Evolutionary conservation across 2,888 invertebrate species (phyloP).

Genomic region (Petrolisthes manimaculis): DNA sequence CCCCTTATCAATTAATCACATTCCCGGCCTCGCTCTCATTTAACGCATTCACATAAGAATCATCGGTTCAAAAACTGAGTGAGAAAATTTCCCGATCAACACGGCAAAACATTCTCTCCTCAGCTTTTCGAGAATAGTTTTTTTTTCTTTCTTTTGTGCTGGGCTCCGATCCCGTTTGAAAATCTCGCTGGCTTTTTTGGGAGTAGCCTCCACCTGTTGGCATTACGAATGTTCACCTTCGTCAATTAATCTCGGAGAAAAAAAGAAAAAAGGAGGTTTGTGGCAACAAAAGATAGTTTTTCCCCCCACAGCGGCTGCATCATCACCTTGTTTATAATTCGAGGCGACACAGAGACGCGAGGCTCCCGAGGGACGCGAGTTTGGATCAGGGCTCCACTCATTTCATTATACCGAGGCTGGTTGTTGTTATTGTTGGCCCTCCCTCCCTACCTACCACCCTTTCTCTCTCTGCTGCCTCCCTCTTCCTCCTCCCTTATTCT

Average conservation of each 20-base stretch:
- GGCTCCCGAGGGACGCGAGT: conserved; percentile 24
- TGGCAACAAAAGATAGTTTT: conserved; percentile 35
- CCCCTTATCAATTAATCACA: conserved; percentile 1
- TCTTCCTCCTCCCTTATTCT: no score
- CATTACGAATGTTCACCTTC: conserved; percentile 52
- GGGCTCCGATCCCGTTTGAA: conserved; percentile 27
- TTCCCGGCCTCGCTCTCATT: not conserved
- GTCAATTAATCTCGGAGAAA: conserved; percentile 51
- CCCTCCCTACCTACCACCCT: not conserved
- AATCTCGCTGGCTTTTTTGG: conserved; percentile 14
- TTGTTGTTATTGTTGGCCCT: not conserved
- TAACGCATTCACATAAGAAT: conserved; percentile 33
- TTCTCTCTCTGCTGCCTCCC: not conserved
- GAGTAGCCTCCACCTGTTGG: conserved; percentile 30
- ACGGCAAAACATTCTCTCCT: conserved; percentile 37
- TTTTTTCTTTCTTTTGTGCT: conserved; percentile 16
- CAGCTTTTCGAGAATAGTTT: conserved; percentile 27
- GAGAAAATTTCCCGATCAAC: conserved; percentile 28
- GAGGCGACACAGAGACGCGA: conserved; percentile 35
- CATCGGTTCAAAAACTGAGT: conserved; percentile 16
- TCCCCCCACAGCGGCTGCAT: conserved; percentile 36
- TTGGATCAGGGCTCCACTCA: conserved; percentile 22
- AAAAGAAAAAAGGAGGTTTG: conserved; percentile 36
- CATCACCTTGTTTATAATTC: conserved; percentile 57
- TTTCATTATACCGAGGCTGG: conserved; percentile 32